These are phyloP conservation scores for Zeus faber DNA, from an alignment of 2,113 vertebrate genomes.

Conservation along the genomic window DNA sequence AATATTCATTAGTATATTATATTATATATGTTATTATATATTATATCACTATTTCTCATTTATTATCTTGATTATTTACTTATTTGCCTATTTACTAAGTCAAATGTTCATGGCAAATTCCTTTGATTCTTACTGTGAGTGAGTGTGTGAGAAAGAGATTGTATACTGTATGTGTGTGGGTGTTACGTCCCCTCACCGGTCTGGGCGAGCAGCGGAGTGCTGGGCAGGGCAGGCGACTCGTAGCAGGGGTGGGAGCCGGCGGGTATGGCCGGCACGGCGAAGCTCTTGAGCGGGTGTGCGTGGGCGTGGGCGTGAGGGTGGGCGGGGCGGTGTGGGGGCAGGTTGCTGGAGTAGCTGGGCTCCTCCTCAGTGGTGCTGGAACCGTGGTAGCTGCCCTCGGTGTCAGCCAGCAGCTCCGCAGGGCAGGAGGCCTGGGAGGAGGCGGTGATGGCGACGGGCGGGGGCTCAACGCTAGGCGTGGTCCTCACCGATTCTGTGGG, in stretches of 20 bases:
- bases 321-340: slow-evolving; percentile 82
- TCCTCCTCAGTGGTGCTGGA: slow-evolving; percentile 87
- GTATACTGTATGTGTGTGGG: no score
- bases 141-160: no score
- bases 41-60: no score
- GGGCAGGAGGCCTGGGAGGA: slow-evolving; percentile 81
- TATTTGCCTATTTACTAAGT: no score
- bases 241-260: slow-evolving; percentile 69
- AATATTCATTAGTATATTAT: no score
- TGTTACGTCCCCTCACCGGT: slow-evolving; percentile 72
- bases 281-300: slow-evolving; percentile 95
- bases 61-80: no score
- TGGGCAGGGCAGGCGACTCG: slow-evolving; percentile 85
- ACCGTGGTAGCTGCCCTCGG: slow-evolving; percentile 85
- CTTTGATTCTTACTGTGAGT: no score
- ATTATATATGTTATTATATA: no score
- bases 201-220: slow-evolving; percentile 89
- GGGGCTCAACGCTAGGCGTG: slow-evolving; percentile 88
- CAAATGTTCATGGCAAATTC: no score
- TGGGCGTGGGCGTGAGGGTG: slow-evolving; percentile 86
- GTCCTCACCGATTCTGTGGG: slow-evolving; percentile 89
- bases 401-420: slow-evolving; percentile 81
- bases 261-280: slow-evolving; percentile 87
- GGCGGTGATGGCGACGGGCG: slow-evolving; percentile 69
- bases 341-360: slow-evolving; percentile 75